Conservation (phyloP, 2,888 invertebrate species). For the Conistra vaccinii region DNA sequence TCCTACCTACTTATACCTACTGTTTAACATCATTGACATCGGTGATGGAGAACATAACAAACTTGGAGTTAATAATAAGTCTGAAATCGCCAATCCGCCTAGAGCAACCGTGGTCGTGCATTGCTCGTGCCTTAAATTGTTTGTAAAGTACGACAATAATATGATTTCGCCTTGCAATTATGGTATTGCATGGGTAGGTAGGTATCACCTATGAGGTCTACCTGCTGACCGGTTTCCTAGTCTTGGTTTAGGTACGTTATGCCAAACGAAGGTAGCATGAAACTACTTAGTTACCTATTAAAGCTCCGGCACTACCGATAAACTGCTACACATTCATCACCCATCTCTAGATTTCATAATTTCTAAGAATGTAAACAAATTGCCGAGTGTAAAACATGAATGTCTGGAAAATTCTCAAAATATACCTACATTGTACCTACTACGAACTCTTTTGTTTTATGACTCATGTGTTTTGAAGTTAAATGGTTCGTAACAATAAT, state of each 20-base stretch:
- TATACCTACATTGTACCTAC: conserved; percentile 24
- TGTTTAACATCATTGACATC: no score
- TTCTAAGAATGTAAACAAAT: conserved; percentile 40
- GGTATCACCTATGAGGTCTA: not conserved
- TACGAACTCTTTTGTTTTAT: conserved; percentile 41
- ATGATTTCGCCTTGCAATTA: not conserved
- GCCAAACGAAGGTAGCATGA: not conserved
- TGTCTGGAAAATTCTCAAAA: conserved; percentile 33
- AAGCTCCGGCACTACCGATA: conserved; percentile 11
- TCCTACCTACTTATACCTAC: no score
- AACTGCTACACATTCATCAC: conserved; percentile 19
- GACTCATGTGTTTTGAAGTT: conserved; percentile 40
- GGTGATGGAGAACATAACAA: no score
- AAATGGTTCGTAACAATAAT: conserved; percentile 22
- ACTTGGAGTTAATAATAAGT: no score
- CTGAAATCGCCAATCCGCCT: no score
- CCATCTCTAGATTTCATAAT: conserved; percentile 20
- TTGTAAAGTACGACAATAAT: no score
- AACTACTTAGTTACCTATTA: not conserved
- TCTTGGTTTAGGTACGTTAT: not conserved
- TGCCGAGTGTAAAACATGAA: conserved; percentile 32
- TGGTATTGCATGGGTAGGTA: no score
- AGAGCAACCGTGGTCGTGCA: not conserved
- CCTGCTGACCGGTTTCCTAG: not conserved
- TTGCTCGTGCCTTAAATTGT: not conserved